Base-by-base conservation (phyloP, 2,888 invertebrate species). In the Xestobium rufovillosum region DNA sequence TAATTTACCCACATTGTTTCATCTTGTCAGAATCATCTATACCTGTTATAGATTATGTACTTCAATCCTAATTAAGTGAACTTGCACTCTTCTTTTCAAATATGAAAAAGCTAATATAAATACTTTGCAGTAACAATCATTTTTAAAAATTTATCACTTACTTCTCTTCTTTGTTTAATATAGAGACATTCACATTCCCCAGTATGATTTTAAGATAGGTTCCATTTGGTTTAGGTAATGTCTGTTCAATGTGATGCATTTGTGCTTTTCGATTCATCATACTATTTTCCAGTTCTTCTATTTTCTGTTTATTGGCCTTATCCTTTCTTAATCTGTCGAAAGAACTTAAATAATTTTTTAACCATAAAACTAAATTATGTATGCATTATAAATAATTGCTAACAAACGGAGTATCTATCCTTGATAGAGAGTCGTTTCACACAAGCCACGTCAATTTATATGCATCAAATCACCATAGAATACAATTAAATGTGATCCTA, bases 141-240 rank as follows among this genome's bases (percentile, higher is more conserved):
- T n/a, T n/a, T n/a, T n/a, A n/a, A n/a, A n/a, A n/a, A n/a, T n/a
- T n/a, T n/a, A 31, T 12, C 42, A 70, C 82, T 72, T 71, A 91
- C 89, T 94, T 95, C 67, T 95, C 95, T 63, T 83, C 87, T 71
- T 92, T 92, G 70, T 95, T 95, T 43, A 96, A 72, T 63, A 98
- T 89, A 14, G 97, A 97, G 14, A 97, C 92, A 69, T 97, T 96
- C 29, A 98, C 92, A 65, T 90, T 90, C 50, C 98, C 98, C 42
- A 98, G 75, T 63, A 98, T 97, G 57, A 97, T 91, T 67, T 82
- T 81, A 51, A 92, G 71, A 65, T 98, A 98, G 45, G 81, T 71
- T 59, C 95, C 92, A 68, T 92, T 87, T 61, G 84, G 81, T 64
- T 91, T 90, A 9, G 97, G 97, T 53, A 97, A 70, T 12, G 86